phyloP scores from a whole-genome alignment of 2,888 invertebrate species.

The Idaea straminata region DNA sequence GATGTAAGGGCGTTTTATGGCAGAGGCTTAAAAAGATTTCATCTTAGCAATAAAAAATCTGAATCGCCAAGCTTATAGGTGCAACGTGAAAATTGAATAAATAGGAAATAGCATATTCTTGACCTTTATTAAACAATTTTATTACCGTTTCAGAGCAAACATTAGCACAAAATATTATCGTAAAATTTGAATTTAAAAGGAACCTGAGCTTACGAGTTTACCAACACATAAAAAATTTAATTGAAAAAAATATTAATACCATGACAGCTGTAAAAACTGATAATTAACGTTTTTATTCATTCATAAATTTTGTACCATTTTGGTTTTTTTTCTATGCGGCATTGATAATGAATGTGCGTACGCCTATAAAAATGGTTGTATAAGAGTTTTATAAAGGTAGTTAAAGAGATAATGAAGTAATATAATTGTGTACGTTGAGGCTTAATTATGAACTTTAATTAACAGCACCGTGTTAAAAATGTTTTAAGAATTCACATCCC shows the following conservation, averaged over 20 bases:
- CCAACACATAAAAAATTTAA: constrained; percentile 21
- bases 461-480: constrained; percentile 1
- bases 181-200: constrained; percentile 12
- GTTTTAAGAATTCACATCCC: background rate
- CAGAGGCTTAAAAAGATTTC: background rate
- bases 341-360: constrained; percentile 5
- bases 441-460: background rate
- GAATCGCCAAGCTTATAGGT: background rate
- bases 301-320: constrained; percentile 15
- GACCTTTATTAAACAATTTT: constrained; percentile 1
- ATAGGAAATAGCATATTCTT: background rate
- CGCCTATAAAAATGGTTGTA: constrained; percentile 15
- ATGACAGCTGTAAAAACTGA: constrained; percentile 26
- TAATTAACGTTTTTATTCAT: constrained; percentile 23
- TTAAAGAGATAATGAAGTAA: background rate
- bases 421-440: background rate
- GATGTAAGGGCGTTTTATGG: background rate
- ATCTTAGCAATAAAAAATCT: background rate
- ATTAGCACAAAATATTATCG: background rate
- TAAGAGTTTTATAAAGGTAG: background rate
- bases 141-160: background rate
- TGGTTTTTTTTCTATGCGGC: background rate
- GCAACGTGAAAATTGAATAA: background rate
- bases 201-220: constrained; percentile 19
- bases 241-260: constrained; percentile 21